Evolutionary conservation across 2,888 invertebrate genomes (phyloP).

Genomic region (Vandiemenella viatica): DNA sequence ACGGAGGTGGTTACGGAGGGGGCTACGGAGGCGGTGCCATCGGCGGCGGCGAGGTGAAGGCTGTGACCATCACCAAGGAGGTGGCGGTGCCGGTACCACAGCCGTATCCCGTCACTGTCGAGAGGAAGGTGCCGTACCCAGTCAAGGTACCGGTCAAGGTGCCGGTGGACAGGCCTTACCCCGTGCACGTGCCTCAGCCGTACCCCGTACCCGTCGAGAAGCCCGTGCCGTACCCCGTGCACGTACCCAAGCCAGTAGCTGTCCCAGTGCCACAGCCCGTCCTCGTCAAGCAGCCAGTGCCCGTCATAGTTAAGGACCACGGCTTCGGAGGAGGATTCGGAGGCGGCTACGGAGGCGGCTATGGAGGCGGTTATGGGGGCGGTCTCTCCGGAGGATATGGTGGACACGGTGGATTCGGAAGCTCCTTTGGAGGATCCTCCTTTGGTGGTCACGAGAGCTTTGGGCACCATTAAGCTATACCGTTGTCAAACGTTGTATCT

Average conservation of each 20-base stretch:
- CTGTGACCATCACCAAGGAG: slow-evolving; percentile 13
- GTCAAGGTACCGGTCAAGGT: slow-evolving; percentile 34
- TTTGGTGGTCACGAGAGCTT: no score
- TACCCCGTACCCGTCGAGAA: slow-evolving; percentile 19
- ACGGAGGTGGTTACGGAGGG: neutral
- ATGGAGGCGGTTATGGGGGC: no score
- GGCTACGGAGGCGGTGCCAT: slow-evolving; percentile 5
- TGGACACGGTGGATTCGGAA: no score
- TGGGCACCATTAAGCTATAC: no score
- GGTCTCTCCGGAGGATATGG: slow-evolving; percentile 8
- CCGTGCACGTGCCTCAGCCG: slow-evolving; percentile 41
- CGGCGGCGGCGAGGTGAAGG: slow-evolving; percentile 8
- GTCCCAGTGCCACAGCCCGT: slow-evolving; percentile 46
- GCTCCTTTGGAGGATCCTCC: no score
- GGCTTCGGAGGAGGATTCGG: neutral
- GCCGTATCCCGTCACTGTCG: slow-evolving; percentile 25
- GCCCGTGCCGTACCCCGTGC: slow-evolving; percentile 31
- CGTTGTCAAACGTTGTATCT: no score
- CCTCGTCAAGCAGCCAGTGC: slow-evolving; percentile 34
- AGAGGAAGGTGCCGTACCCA: slow-evolving; percentile 25
- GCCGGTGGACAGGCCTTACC: slow-evolving; percentile 28
- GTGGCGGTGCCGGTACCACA: slow-evolving; percentile 22
- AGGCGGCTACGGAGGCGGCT: no score
- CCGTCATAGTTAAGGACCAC: slow-evolving; percentile 11
- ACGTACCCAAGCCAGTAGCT: slow-evolving; percentile 10